phyloP scores from a whole-genome alignment of 2,888 invertebrate species.

The Mycalesis mineus region DNA sequence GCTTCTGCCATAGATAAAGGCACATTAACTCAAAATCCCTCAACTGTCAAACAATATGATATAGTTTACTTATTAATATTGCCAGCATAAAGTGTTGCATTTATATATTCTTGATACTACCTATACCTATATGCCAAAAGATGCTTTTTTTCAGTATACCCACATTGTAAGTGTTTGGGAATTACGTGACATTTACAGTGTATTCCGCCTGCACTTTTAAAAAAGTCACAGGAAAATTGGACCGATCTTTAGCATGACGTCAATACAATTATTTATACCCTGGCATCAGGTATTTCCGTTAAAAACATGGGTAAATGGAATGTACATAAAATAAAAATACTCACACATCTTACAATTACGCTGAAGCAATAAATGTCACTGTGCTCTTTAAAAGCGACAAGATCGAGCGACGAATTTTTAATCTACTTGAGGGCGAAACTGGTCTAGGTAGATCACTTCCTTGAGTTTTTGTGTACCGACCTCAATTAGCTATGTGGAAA shows the following conservation, averaged over 20 bases:
- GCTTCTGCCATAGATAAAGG: too few relatives aligned
- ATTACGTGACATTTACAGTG: too few relatives aligned
- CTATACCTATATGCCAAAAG: too few relatives aligned
- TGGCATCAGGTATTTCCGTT: background rate
- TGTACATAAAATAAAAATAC: constrained; percentile 12
- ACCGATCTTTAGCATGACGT: background rate
- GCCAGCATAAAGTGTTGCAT: too few relatives aligned
- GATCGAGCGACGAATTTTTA: constrained; percentile 54
- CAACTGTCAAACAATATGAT: too few relatives aligned
- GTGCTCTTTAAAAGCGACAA: constrained; percentile 65
- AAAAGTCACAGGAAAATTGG: background rate
- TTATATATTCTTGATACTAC: too few relatives aligned
- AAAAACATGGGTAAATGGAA: constrained; percentile 3
- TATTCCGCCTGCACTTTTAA: background rate
- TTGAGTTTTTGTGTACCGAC: constrained; percentile 37
- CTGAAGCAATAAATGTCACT: constrained; percentile 58
- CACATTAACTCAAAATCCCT: too few relatives aligned
- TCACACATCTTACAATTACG: constrained; percentile 15
- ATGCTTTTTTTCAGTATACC: too few relatives aligned
- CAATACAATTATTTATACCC: background rate
- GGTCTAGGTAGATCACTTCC: constrained; percentile 58
- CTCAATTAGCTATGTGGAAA: constrained; percentile 27
- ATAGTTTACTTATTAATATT: too few relatives aligned
- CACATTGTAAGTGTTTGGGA: too few relatives aligned
- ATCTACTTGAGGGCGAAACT: constrained; percentile 65